Percentiles rank a stretch among this genome's conserved stretches.
Conservation (phyloP, 2,113 vertebrate species). For the Ahaetulla prasina region DNA sequence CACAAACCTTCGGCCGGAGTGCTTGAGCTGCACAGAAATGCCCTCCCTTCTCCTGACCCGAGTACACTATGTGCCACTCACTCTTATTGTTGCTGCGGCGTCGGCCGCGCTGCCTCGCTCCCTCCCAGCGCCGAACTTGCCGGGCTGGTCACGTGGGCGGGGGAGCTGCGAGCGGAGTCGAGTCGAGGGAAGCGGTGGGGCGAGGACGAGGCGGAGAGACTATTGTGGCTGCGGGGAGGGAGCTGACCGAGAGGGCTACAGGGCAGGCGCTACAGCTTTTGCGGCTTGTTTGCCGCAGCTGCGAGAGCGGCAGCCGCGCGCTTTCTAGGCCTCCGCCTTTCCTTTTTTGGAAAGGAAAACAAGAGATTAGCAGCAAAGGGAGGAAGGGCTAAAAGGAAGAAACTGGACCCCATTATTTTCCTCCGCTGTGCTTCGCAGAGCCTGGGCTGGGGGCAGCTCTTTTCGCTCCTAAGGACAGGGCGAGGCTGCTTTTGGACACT, state of each 20-base stretch:
- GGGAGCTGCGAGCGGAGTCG: neutral
- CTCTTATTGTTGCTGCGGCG: conserved; percentile 9
- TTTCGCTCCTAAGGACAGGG: neutral
- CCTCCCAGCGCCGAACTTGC: conserved; percentile 7
- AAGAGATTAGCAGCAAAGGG: neutral
- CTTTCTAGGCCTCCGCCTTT: neutral
- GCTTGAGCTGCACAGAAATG: neutral
- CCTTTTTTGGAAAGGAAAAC: neutral
- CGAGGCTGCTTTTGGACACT: neutral
- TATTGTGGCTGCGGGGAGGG: neutral
- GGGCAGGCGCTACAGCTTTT: neutral
- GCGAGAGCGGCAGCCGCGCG: neutral
- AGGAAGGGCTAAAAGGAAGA: neutral
- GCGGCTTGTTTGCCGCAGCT: neutral
- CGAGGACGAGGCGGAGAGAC: neutral
- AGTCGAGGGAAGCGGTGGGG: neutral
- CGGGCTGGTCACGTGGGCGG: conserved; percentile 13
- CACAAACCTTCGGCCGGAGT: neutral
- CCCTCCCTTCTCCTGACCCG: neutral
- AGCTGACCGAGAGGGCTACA: neutral
- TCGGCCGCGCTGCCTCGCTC: neutral
- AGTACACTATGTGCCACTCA: neutral
- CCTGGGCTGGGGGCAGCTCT: neutral
- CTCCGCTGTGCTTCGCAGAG: neutral
- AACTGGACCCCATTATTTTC: neutral